Base-by-base conservation (phyloP, 2,113 vertebrate genomes). In the Myotis davidii region DNA sequence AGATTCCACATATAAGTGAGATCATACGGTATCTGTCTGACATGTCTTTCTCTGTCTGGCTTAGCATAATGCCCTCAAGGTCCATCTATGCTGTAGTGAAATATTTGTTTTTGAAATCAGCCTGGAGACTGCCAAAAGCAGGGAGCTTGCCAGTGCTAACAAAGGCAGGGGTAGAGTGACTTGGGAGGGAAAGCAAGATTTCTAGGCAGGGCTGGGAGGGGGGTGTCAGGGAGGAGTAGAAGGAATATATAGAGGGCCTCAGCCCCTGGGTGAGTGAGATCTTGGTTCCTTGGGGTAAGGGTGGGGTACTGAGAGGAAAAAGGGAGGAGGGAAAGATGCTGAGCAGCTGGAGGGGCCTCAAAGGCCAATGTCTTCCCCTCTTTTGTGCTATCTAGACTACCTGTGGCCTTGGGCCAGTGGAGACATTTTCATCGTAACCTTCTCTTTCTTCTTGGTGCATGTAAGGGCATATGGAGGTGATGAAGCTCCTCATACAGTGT, bases 391-490 rank as follows among this genome's bases (percentile, higher is more conserved):
- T 21, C 6, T 18, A 27, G 89, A 3, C 14, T 65, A n/a, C 21
- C 7, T 5, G 39, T 73, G 54, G 39, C 32, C 50, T 73, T 18
- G 3, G 32, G 20, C 6, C 14, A 2, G 1, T 3, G 8, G 37
- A 74, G 42, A 78, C 21, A 42, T 34, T n/a, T 91, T 54, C 21
- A 50, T 34, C 12, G 48, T 34, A 20, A 48, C 37, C 23, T n/a
- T 52, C 56, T 76, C 17, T 93, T 84, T 85, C 6, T 39, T 84
- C 34, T 48, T 77, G 42, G 34, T 18, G 10, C 73, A 6, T 78
- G 45, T 8, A 94, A 99, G 99, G 99, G 65, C 98, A 99, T 4
- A 90, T 97, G 1, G 99, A 99, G 32, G 97, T 98, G 1, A 92
- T 98, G 0, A 97, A 97, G 95, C 97, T 99, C n/a, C 98, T 99